Conservation (phyloP, 2,797 vertebrate genomes). For the Champsocephalus gunnari region DNA sequence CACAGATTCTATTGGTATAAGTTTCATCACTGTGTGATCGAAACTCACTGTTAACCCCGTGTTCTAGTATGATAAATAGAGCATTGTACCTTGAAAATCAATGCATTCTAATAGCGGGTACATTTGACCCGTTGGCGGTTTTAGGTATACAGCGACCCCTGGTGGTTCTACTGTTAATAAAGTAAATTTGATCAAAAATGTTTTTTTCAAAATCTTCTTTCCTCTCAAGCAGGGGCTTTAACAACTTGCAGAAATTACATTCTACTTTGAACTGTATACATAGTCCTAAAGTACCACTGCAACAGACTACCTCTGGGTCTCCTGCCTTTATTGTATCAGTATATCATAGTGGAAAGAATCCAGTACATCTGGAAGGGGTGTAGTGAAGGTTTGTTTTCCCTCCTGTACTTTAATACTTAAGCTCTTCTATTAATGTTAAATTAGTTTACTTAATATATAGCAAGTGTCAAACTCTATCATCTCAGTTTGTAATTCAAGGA, state of each 20-base stretch:
- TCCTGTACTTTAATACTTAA: conserved; percentile 13
- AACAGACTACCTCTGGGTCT: conserved; percentile 31
- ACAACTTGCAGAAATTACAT: conserved; percentile 37
- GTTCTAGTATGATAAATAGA: too few relatives aligned
- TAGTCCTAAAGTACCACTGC: conserved; percentile 30
- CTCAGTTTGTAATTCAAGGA: conserved; percentile 62
- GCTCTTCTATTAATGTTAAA: conserved; percentile 46
- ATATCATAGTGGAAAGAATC: conserved; percentile 32
- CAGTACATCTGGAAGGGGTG: conserved; percentile 27
- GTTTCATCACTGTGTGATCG: too few relatives aligned
- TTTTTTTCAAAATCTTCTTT: conserved; percentile 8
- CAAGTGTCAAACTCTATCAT: conserved; percentile 61
- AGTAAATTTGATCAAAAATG: conserved; percentile 28
- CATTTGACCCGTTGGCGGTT: too few relatives aligned
- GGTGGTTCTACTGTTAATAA: conserved; percentile 1
- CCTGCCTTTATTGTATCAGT: conserved; percentile 42
- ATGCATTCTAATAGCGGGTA: too few relatives aligned
- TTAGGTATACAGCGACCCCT: too few relatives aligned
- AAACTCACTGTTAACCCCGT: too few relatives aligned
- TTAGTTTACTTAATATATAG: conserved; percentile 52
- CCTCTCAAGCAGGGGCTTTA: conserved; percentile 8
- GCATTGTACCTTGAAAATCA: too few relatives aligned
- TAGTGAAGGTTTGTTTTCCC: conserved; percentile 35
- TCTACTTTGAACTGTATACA: conserved; percentile 13
- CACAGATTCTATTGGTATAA: too few relatives aligned